Conservation (phyloP, 1,140 invertebrate genomes). For the Papilio glaucus region DNA sequence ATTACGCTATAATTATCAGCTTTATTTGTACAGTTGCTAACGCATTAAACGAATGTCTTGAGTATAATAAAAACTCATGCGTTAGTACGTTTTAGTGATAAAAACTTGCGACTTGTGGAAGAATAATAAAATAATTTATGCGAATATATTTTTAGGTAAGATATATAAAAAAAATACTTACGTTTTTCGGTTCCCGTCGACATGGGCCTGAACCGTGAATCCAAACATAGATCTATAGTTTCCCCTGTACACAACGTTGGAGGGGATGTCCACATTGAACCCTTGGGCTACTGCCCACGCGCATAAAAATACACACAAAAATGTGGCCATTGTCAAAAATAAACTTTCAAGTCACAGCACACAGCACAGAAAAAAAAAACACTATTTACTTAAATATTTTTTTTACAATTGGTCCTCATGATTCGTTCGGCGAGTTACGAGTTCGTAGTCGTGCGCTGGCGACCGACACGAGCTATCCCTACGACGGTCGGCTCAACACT, state of each 20-base stretch:
- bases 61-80: conserved; percentile 5
- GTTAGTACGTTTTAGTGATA: conserved; percentile 9
- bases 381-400: conserved; percentile 59
- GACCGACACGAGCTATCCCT: conserved; percentile 44
- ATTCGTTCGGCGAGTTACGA: conserved; percentile 72
- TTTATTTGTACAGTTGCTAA: conserved; percentile 25
- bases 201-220: conserved; percentile 76
- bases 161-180: conserved; percentile 54
- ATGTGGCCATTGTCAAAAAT: conserved; percentile 66
- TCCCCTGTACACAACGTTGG: conserved; percentile 75
- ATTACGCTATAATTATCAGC: conserved; percentile 12
- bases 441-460: conserved; percentile 59
- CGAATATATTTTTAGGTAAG: background rate
- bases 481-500: conserved; percentile 58
- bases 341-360: conserved; percentile 61
- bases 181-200: conserved; percentile 73
- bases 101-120: background rate
- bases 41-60: background rate
- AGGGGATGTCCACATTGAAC: conserved; percentile 79
- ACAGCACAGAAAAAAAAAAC: conserved; percentile 52
- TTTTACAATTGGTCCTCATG: conserved; percentile 77
- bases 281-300: conserved; percentile 60
- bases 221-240: conserved; percentile 77
- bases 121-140: background rate
- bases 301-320: conserved; percentile 68